phyloP scores from a whole-genome alignment of 1,140 invertebrate species.

The Psix sp. region DNA sequence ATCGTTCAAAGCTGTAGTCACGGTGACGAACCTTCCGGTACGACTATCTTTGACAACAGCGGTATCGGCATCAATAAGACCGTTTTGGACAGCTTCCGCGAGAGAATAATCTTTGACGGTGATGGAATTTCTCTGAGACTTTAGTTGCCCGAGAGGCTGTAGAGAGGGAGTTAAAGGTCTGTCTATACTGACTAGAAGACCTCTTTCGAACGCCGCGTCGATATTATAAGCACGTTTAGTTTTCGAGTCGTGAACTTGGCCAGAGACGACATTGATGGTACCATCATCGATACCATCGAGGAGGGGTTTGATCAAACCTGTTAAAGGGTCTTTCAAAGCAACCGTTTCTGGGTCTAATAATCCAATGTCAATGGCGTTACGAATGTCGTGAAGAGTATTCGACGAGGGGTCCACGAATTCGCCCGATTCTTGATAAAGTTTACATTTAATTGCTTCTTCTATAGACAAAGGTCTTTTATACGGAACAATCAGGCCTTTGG shows the following conservation, averaged over 20 bases:
- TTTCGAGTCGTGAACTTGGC: slow-evolving; percentile 87
- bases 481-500: slow-evolving; percentile 85
- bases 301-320: slow-evolving; percentile 85
- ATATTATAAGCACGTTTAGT: slow-evolving; percentile 84
- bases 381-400: slow-evolving; percentile 84
- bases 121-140: slow-evolving; percentile 42
- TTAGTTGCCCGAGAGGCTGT: slow-evolving; percentile 63
- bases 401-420: slow-evolving; percentile 86
- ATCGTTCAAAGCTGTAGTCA: slow-evolving; percentile 84
- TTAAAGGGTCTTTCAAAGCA: slow-evolving; percentile 85
- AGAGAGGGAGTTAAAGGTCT: slow-evolving; percentile 79
- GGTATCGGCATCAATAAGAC: slow-evolving; percentile 85
- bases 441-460: slow-evolving; percentile 86
- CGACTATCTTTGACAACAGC: slow-evolving; percentile 87
- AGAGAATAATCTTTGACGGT: slow-evolving; percentile 82
- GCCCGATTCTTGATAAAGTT: slow-evolving; percentile 87
- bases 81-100: slow-evolving; percentile 86
- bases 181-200: slow-evolving; percentile 84
- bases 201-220: slow-evolving; percentile 85
- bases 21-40: slow-evolving; percentile 84
- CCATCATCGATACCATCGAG: slow-evolving; percentile 86
- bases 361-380: slow-evolving; percentile 83
- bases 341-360: slow-evolving; percentile 88
- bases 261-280: slow-evolving; percentile 85
- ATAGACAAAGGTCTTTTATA: slow-evolving; percentile 83